phyloP scores from a whole-genome alignment of 2,113 vertebrate species.

The Hyaena hyaena region DNA sequence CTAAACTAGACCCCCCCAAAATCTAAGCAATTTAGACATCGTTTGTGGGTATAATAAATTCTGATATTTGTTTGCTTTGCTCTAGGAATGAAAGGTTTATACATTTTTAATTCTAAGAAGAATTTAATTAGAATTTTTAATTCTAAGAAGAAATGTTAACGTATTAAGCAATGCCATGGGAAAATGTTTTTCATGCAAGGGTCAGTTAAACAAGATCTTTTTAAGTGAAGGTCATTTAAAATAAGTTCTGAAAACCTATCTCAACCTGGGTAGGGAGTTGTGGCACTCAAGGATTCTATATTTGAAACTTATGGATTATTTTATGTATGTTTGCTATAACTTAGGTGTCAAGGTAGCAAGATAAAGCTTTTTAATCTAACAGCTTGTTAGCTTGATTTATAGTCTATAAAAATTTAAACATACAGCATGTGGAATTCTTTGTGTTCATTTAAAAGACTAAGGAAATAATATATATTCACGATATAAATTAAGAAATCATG shows the following conservation, averaged over 20 bases:
- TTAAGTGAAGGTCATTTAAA: background rate
- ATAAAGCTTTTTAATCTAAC: conserved; percentile 37
- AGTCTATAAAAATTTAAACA: conserved; percentile 59
- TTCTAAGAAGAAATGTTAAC: conserved; percentile 59
- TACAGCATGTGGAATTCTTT: background rate
- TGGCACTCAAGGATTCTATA: background rate
- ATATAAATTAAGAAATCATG: background rate
- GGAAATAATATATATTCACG: background rate
- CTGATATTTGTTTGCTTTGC: conserved; percentile 4
- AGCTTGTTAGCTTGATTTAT: conserved; percentile 32
- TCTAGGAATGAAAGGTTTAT: background rate
- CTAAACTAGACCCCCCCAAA: background rate
- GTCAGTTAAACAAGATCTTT: conserved; percentile 20
- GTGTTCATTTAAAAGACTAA: background rate
- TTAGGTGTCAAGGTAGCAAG: background rate
- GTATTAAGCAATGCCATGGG: background rate
- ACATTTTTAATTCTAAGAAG: background rate
- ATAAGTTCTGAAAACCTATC: background rate
- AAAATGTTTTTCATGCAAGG: background rate
- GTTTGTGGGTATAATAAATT: background rate
- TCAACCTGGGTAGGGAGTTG: background rate
- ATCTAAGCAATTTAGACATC: conserved; percentile 32
- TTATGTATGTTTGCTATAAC: background rate
- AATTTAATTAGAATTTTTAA: background rate
- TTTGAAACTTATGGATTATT: background rate